These are phyloP conservation scores for Micromesistius poutassou DNA, from an alignment of 2,797 vertebrate genomes.

Conservation along the genomic window DNA sequence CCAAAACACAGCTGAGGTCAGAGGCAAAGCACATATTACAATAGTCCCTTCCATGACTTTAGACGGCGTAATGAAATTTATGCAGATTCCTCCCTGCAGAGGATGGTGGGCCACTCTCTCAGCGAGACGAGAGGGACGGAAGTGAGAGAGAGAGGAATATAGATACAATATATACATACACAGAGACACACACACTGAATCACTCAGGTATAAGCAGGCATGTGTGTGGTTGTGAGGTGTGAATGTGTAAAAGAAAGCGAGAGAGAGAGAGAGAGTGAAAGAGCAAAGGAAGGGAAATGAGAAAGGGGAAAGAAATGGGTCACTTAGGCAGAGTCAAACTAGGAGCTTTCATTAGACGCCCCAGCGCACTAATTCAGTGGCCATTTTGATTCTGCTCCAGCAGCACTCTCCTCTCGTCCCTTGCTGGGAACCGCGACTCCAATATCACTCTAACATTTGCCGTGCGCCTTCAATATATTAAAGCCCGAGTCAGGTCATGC, in stretches of 20 bases:
- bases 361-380: constrained; percentile 41
- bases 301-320: constrained; percentile 61
- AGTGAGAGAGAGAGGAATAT: not conserved
- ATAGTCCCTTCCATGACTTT: constrained; percentile 46
- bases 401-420: constrained; percentile 42
- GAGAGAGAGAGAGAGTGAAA: constrained; percentile 27
- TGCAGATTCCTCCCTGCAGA: constrained; percentile 57
- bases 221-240: not conserved
- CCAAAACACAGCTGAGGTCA: constrained; percentile 45
- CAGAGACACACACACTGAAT: too few species aligned
- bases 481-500: constrained; percentile 52
- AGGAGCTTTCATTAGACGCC: constrained; percentile 59
- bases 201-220: too few species aligned
- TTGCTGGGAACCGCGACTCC: constrained; percentile 36
- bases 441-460: constrained; percentile 52
- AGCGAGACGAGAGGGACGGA: constrained; percentile 27
- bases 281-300: not conserved
- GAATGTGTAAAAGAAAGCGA: constrained; percentile 17
- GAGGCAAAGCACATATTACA: constrained; percentile 34
- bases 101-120: constrained; percentile 65
- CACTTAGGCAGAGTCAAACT: constrained; percentile 48
- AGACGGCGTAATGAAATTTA: constrained; percentile 64
- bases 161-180: not conserved
- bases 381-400: constrained; percentile 49
- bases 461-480: constrained; percentile 48